These are phyloP conservation scores for Noctua janthina DNA, from an alignment of 2,888 invertebrate species.

Conservation along the genomic window DNA sequence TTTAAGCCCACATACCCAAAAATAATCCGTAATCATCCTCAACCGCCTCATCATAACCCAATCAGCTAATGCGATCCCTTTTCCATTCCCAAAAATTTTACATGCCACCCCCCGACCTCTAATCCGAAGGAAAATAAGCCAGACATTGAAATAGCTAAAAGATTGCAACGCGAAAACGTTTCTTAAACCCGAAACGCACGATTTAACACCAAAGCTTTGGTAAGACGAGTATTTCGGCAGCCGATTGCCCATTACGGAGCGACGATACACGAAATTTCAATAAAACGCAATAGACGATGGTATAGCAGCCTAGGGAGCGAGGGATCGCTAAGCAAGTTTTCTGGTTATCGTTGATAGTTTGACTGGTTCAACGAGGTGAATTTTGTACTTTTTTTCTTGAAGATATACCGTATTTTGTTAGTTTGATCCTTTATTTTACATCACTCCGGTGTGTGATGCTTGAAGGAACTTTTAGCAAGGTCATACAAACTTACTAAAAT, in stretches of 20 bases:
- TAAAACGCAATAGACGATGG: slow-evolving; percentile 78
- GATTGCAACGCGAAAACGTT: slow-evolving; percentile 77
- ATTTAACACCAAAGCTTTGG: slow-evolving; percentile 79
- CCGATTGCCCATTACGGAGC: slow-evolving; percentile 85
- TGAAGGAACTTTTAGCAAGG: slow-evolving; percentile 19
- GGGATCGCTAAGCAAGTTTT: slow-evolving; percentile 51
- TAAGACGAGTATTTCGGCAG: slow-evolving; percentile 76
- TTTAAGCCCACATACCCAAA: slow-evolving; percentile 30
- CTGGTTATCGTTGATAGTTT: slow-evolving; percentile 57
- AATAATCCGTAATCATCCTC: slow-evolving; percentile 39
- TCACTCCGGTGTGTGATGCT: slow-evolving; percentile 4
- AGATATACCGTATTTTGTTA: slow-evolving; percentile 23
- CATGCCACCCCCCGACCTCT: slow-evolving; percentile 58
- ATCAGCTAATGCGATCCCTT: slow-evolving; percentile 60
- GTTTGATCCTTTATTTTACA: slow-evolving; percentile 21
- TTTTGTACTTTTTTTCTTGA: slow-evolving; percentile 43
- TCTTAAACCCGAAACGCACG: slow-evolving; percentile 79
- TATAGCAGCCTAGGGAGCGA: slow-evolving; percentile 34
- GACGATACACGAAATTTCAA: slow-evolving; percentile 87
- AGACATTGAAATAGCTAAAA: slow-evolving; percentile 73
- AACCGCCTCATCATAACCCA: slow-evolving; percentile 53
- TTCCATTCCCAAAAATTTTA: slow-evolving; percentile 51
- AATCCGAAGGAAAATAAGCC: slow-evolving; percentile 63
- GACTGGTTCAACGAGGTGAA: slow-evolving; percentile 60
- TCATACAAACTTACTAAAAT: neutral